Conservation (phyloP, 92 coral and sea anemone genomes). For the Heteractis magnifica region DNA sequence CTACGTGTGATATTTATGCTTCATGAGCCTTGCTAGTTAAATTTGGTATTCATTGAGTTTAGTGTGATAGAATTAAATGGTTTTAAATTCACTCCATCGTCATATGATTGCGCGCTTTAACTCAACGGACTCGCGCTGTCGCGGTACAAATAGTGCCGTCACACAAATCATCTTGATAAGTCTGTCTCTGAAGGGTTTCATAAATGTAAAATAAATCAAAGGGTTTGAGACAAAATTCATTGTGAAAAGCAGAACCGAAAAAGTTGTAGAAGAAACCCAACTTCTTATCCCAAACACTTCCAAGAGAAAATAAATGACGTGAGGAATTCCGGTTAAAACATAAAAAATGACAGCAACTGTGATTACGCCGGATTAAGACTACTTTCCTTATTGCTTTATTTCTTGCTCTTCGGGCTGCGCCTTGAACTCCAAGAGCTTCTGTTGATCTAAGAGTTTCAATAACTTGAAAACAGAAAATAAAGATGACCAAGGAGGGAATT, state of each 20-base stretch:
- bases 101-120: too few species aligned
- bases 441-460: not conserved
- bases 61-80: too few species aligned
- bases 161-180: too few species aligned
- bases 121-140: too few species aligned
- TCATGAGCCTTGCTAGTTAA: too few species aligned
- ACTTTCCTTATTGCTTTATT: slow-evolving; percentile 6
- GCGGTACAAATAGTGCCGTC: too few species aligned
- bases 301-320: not conserved
- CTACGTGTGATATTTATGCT: too few species aligned
- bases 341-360: slow-evolving; percentile 5
- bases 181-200: slow-evolving; percentile 14
- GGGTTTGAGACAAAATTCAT: slow-evolving; percentile 16
- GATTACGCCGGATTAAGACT: not conserved
- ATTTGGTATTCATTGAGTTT: too few species aligned
- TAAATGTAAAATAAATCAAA: slow-evolving; percentile 10
- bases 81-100: too few species aligned
- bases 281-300: not conserved
- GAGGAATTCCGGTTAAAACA: slow-evolving; percentile 19
- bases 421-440: slow-evolving; percentile 9
- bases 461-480: slow-evolving; percentile 4
- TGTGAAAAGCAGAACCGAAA: slow-evolving; percentile 17
- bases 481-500: slow-evolving; percentile 9
- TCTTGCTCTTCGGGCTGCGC: slow-evolving; percentile 10
- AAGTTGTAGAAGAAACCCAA: not conserved